Evolutionary conservation across 2,888 invertebrate species (phyloP).

Genomic region (Tanytarsus gracilentus): DNA sequence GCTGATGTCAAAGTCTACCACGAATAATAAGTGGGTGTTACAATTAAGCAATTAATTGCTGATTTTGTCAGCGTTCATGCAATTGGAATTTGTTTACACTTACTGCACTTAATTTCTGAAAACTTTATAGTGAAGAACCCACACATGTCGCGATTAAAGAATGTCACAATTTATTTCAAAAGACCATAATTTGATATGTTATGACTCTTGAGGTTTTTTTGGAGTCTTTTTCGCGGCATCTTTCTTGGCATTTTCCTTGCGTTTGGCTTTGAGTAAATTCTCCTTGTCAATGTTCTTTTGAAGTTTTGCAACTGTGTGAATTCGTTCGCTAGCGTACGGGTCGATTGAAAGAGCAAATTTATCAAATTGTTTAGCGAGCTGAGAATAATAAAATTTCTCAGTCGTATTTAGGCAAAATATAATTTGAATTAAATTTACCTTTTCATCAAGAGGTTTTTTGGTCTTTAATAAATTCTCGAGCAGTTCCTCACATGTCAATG

Average conservation of each 20-base stretch:
- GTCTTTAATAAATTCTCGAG: background rate
- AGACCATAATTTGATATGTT: background rate
- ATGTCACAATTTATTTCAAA: background rate
- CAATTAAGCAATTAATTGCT: conserved; percentile 9
- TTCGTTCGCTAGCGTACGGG: background rate
- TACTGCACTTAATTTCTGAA: no score
- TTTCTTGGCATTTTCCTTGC: background rate
- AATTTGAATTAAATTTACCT: background rate
- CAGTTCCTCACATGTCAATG: conserved; percentile 8
- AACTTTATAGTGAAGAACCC: no score
- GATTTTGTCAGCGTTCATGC: background rate
- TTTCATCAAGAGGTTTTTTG: background rate
- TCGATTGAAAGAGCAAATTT: background rate
- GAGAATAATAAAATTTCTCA: background rate
- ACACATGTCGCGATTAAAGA: no score
- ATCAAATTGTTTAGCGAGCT: background rate
- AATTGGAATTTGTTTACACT: background rate
- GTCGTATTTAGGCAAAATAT: background rate
- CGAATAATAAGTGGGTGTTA: background rate
- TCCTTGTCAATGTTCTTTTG: background rate
- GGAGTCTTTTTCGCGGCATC: conserved; percentile 8
- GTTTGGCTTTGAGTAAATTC: background rate
- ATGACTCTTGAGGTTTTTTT: background rate
- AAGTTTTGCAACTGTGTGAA: background rate
- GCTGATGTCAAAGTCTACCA: no score